Percentiles rank a stretch among this genome's conserved stretches.
phyloP scores from a whole-genome alignment of 1,140 invertebrate species.

The Argopecten irradians region DNA sequence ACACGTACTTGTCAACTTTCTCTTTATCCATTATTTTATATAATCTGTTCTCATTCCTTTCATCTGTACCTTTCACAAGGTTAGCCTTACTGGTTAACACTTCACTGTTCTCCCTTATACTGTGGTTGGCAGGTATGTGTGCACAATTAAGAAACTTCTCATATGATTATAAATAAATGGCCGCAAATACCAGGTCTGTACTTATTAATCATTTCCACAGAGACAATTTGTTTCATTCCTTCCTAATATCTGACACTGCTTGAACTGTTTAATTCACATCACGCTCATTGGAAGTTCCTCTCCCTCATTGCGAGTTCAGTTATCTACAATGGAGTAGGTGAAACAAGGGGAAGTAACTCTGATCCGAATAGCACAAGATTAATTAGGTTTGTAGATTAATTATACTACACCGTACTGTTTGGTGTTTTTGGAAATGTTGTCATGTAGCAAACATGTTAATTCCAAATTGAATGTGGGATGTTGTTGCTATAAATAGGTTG shows the following conservation, averaged over 20 bases:
- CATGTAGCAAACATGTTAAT: not conserved
- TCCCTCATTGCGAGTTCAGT: too few species aligned
- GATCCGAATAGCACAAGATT: too few species aligned
- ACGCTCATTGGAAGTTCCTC: not conserved
- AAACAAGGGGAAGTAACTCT: too few species aligned
- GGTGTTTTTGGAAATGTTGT: not conserved
- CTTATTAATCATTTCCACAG: not conserved
- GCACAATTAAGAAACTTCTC: not conserved
- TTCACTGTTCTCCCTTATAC: not conserved
- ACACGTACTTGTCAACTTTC: too few species aligned
- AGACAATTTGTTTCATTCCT: not conserved
- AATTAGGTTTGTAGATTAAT: not conserved
- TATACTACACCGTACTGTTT: not conserved
- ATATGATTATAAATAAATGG: not conserved
- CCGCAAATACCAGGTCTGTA: too few species aligned
- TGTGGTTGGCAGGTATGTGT: not conserved
- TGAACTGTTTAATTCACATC: not conserved
- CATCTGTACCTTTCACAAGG: not conserved
- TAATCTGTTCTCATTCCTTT: not conserved
- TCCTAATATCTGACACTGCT: not conserved
- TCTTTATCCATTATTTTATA: not conserved
- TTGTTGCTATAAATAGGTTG: not conserved
- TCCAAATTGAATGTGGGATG: not conserved
- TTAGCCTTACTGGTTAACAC: not conserved
- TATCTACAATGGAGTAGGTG: too few species aligned